Evolutionary conservation across 2,113 vertebrate species (phyloP), one percentile per base, ranked within the genome.

Genomic region (Saguinus imperator): DNA sequence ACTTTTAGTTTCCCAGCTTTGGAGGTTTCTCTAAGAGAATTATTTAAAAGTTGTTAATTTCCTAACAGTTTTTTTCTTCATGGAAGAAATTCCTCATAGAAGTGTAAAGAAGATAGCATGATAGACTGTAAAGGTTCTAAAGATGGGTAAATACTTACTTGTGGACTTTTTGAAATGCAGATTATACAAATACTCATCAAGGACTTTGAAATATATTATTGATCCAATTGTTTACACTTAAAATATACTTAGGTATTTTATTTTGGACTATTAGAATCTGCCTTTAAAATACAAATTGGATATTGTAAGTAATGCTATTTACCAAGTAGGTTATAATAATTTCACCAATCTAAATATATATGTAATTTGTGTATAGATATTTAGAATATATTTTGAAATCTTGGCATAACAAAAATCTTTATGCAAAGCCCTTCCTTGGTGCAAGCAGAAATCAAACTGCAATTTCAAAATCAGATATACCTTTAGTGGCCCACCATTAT

Each of bases 1-100:
- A 64, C 93, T 97, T 89, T 88, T 12, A 0, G 75, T 95, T 95
- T 72, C 48, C 89, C 48, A 81, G 70, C 50, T n/a, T 87, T 82
- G 25, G n/a, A 72, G 35, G 52, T 9, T 97, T 72, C 55, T 75
- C 77, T 32, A 87, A 87, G 37, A 91, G 23, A 95, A 95, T 77
- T 87, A 93, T 75, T 8, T 40, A 89, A 97, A 97, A 98, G 95
- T 97, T 97, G 96, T 96, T 94, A 96, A 95, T 97, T 96, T 97
- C 95, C 94, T 87, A 95, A 96, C 97, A 87, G 94, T 77, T 94
- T 82, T 80, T 81, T 94, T 96, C 84, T 94, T 64, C 94, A 95
- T 96, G 82, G 37, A 97, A 97, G 94, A 96, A 95, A 93, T 98
- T 95, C 93, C 70, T 93, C 86, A 80, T 70, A 68, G 73, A 91